Conservation (phyloP, 2,797 vertebrate genomes). For the Oophaga sylvatica region DNA sequence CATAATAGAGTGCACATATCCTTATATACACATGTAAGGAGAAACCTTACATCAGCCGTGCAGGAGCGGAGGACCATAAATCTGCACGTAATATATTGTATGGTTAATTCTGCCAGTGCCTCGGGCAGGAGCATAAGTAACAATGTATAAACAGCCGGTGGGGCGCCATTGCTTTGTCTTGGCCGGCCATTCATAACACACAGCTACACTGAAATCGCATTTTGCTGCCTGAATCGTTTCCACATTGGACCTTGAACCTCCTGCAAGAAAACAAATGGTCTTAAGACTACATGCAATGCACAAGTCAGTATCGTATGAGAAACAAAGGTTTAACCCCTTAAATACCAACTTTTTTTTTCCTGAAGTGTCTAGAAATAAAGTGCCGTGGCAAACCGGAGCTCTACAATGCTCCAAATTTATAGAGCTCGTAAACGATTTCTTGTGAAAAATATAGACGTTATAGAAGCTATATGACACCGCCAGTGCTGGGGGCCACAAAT, state of each 20-base stretch:
- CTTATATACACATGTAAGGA: background rate
- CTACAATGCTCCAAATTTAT: too few relatives aligned
- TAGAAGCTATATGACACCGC: too few relatives aligned
- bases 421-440: too few relatives aligned
- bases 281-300: background rate
- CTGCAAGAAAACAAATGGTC: background rate
- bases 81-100: constrained; percentile 26
- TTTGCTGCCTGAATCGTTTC: background rate
- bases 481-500: too few relatives aligned
- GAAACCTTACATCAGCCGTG: background rate
- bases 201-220: background rate
- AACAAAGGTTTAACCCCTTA: too few relatives aligned
- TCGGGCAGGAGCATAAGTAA: background rate
- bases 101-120: constrained; percentile 33
- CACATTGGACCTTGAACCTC: background rate
- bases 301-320: background rate
- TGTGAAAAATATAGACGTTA: too few relatives aligned
- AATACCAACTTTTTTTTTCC: too few relatives aligned
- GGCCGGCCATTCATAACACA: background rate
- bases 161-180: constrained; percentile 6
- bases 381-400: too few relatives aligned
- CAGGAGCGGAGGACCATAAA: background rate
- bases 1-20: background rate
- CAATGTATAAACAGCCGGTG: constrained; percentile 15
- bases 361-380: too few relatives aligned